Evolutionary conservation across 2,797 vertebrate species (phyloP).

Genomic region (Sebastes elongatus): DNA sequence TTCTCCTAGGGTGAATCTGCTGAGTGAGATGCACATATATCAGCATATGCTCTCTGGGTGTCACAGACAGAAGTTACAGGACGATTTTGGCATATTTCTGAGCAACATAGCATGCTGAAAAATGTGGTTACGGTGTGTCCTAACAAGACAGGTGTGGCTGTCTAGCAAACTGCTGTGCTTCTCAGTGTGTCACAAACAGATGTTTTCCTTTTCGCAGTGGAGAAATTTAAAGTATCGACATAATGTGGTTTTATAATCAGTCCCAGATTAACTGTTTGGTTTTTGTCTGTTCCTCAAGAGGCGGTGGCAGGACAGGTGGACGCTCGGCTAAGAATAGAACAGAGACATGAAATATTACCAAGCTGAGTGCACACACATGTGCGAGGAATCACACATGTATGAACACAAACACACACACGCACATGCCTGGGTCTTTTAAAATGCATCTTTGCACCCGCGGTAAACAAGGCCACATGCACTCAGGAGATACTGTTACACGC

Average conservation of each 20-base stretch:
- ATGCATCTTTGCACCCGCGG: conserved; percentile 37
- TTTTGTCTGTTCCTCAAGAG: conserved; percentile 14
- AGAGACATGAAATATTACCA: conserved; percentile 14
- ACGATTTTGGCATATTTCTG: conserved; percentile 52
- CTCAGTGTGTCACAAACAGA: neutral
- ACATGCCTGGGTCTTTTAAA: conserved; percentile 25
- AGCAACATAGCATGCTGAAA: conserved; percentile 35
- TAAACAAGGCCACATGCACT: conserved; percentile 61
- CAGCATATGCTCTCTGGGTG: conserved; percentile 51
- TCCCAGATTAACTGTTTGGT: conserved; percentile 14
- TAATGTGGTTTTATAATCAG: neutral
- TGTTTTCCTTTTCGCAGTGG: neutral
- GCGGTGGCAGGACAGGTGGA: conserved; percentile 2
- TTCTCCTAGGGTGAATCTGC: conserved; percentile 61
- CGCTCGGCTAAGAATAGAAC: conserved; percentile 19
- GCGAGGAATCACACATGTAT: conserved; percentile 7
- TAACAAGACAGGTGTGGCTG: conserved; percentile 51
- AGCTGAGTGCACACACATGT: neutral
- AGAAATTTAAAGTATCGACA: neutral
- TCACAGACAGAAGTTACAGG: conserved; percentile 48
- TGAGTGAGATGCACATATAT: conserved; percentile 63
- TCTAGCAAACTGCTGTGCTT: neutral
- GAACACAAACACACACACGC: conserved; percentile 26
- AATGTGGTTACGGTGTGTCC: conserved; percentile 32
- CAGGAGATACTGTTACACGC: conserved; percentile 58